Conservation (phyloP, 2,888 invertebrate species). For the Dromius quadrimaculatus region DNA sequence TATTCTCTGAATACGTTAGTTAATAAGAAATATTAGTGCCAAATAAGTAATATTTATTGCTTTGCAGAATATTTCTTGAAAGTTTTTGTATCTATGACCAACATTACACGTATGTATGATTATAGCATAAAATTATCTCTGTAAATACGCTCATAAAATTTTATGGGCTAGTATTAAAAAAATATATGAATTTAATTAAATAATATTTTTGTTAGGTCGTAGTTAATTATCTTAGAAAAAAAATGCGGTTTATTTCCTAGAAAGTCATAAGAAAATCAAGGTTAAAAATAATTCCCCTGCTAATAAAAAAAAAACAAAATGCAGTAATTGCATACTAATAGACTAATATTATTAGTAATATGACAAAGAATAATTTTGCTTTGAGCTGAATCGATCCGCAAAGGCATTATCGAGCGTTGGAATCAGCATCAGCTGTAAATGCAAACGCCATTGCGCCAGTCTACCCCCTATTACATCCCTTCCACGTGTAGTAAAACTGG, state of each 20-base stretch:
- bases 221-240: no score
- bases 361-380: constrained; percentile 27
- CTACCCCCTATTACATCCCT: not conserved
- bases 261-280: no score
- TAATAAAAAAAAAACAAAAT: no score
- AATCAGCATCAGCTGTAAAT: constrained; percentile 39
- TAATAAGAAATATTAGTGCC: not conserved
- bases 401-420: constrained; percentile 28
- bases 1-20: not conserved
- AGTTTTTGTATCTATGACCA: not conserved
- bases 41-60: constrained; percentile 10
- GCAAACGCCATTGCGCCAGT: constrained; percentile 29
- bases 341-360: constrained; percentile 4
- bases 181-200: no score
- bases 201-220: no score
- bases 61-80: not conserved
- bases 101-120: not conserved
- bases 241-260: no score
- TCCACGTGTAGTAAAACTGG: not conserved
- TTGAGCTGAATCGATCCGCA: constrained; percentile 46
- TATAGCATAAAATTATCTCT: no score
- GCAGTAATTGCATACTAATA: no score
- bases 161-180: no score
- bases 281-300: no score
- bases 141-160: no score